phyloP scores from a whole-genome alignment of 2,888 invertebrate species.

The Hyposoter didymator region DNA sequence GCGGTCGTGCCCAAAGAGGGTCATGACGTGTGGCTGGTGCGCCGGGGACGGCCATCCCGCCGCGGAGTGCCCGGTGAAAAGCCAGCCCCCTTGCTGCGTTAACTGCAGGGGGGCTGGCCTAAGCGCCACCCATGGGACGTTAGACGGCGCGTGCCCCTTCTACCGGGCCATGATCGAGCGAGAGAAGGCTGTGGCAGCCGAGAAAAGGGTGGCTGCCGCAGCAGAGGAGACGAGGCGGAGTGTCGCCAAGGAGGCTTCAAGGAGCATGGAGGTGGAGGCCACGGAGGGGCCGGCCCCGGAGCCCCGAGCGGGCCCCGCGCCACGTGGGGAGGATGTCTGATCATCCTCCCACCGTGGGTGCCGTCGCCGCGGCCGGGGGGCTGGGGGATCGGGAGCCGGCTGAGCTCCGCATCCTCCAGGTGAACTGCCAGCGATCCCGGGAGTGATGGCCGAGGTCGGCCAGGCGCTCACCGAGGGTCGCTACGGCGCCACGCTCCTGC shows the following conservation, averaged over 20 bases:
- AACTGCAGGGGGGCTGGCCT: neutral
- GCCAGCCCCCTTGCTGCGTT: neutral
- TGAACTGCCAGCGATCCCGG: neutral
- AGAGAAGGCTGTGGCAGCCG: too few species aligned
- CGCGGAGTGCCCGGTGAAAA: neutral
- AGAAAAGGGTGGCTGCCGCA: too few species aligned
- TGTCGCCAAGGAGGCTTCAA: too few species aligned
- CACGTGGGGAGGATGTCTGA: neutral
- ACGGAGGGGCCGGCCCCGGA: too few species aligned
- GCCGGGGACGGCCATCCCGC: neutral
- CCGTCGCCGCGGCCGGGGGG: constrained; percentile 1
- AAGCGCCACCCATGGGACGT: neutral
- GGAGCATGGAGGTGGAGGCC: too few species aligned
- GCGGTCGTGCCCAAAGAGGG: neutral
- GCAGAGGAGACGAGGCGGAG: too few species aligned
- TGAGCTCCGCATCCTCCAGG: neutral
- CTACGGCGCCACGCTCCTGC: too few species aligned
- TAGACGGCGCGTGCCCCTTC: neutral
- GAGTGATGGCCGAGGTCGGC: neutral
- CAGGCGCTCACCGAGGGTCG: too few species aligned
- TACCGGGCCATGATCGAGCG: neutral
- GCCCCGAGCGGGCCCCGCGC: too few species aligned
- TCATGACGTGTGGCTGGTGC: neutral
- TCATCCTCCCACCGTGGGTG: neutral
- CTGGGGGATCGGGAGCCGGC: neutral